A percentile compares a stretch with the other conserved stretches of the same genome.
These are phyloP conservation scores for Allophyes oxyacanthae DNA, from an alignment of 2,888 invertebrate genomes.

Conservation along the genomic window DNA sequence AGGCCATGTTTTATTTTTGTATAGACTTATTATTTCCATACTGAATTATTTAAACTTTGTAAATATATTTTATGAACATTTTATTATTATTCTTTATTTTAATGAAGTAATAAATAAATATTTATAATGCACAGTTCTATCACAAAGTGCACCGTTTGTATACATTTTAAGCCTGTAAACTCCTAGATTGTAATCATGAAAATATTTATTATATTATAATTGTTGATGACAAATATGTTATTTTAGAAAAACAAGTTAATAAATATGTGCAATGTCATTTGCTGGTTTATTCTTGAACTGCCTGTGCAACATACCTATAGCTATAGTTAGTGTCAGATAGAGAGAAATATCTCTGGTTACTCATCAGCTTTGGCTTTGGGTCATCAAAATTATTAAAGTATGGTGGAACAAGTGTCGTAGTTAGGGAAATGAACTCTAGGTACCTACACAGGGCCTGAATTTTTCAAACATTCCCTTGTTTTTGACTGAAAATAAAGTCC, in stretches of 20 bases:
- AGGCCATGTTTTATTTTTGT: slow-evolving; percentile 50
- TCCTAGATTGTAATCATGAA: slow-evolving; percentile 48
- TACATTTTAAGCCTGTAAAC: slow-evolving; percentile 36
- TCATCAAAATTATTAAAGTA: no score
- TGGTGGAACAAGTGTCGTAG: no score
- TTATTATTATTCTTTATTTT: slow-evolving; percentile 5
- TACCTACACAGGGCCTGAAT: no score
- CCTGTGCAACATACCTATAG: no score
- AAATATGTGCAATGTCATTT: slow-evolving; percentile 43
- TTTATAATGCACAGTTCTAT: slow-evolving; percentile 22
- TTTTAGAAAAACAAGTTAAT: slow-evolving; percentile 39
- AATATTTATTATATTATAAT: slow-evolving; percentile 50
- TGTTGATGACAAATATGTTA: slow-evolving; percentile 47
- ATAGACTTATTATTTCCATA: slow-evolving; percentile 12
- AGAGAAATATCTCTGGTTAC: no score
- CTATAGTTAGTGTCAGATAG: no score
- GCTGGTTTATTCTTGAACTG: slow-evolving; percentile 9
- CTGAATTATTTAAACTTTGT: neutral
- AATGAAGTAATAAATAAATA: slow-evolving; percentile 4
- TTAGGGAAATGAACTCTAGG: no score
- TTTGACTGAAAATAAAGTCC: no score
- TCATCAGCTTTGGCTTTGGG: no score
- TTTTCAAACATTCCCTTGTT: no score
- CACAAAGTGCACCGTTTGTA: slow-evolving; percentile 37
- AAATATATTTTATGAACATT: neutral